Evolutionary conservation across 1,140 invertebrate genomes (phyloP), one percentile per base, ranked within the genome.

Genomic region (Cydia pomonella): DNA sequence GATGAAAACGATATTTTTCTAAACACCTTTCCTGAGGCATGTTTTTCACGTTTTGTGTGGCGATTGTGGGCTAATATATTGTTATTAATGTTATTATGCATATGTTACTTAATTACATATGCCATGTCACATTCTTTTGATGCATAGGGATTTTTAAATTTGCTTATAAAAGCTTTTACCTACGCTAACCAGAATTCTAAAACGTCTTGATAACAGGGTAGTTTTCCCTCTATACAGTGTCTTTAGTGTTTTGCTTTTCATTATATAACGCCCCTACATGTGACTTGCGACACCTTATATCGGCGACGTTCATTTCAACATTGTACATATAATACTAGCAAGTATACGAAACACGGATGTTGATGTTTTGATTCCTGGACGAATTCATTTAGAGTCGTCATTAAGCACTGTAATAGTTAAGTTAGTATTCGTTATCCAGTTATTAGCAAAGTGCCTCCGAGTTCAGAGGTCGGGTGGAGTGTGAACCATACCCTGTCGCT

Each of bases 371-470:
- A 18, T 23, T 59, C 53, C 53, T 59, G 53, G 21, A 12, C 53
- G n/a, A 59, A 59, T 23, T 59, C 18, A 59, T 12, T 23, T 12
- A 23, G 53, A 59, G 23, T 23, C 18, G 9, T 3, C 18, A 59
- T 59, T 23, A 59, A 59, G 53, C 12, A n/a, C 13, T 7, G 47
- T 50, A 18, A 50, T 50, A 50, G 7, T n/a, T 18, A 50, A 50
- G 16, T 18, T 50, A 1, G 21, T 59, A n/a, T 53, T 23, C 50
- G 10, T 66, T 69, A 38, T 69, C n/a, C 2, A 69, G 29, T 69
- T 69, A 69, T 69, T 69, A 41, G 64, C 53, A 23, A 69, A 69
- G n/a, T 21, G 29, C n/a, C 64, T 41, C 16, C 12, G 29, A 18
- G 64, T 16, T 18, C 64, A 69, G 29, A 3, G 29, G 25, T 64